phyloP scores from a whole-genome alignment of 2,888 invertebrate genomes.

The Tholera decimalis region DNA sequence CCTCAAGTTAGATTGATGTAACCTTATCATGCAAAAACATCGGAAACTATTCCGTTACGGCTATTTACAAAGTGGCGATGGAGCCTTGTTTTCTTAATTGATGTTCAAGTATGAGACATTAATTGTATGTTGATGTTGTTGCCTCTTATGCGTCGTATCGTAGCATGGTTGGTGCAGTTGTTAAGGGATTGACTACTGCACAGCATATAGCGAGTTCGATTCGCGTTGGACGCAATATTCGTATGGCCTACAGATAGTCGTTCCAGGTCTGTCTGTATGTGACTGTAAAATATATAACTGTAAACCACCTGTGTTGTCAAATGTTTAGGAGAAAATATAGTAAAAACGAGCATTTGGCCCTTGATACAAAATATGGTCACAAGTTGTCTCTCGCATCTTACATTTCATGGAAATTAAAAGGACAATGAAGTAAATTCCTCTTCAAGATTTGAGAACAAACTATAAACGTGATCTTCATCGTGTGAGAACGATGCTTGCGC shows the following conservation, averaged over 20 bases:
- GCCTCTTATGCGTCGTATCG: too few species aligned
- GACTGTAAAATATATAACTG: too few species aligned
- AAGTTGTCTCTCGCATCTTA: not conserved
- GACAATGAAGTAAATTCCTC: conserved; percentile 12
- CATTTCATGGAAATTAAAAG: conserved; percentile 7
- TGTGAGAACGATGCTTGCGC: conserved; percentile 25
- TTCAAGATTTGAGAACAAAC: conserved; percentile 21
- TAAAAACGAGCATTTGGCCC: conserved; percentile 1
- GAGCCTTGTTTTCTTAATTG: conserved; percentile 51
- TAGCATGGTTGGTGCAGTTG: too few species aligned
- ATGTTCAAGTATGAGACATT: conserved; percentile 33
- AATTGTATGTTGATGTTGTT: conserved; percentile 32
- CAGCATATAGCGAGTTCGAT: too few species aligned
- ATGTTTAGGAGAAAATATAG: not conserved
- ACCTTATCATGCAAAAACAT: conserved; percentile 55
- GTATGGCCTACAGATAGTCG: too few species aligned
- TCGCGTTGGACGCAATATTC: too few species aligned
- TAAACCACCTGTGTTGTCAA: conserved; percentile 1
- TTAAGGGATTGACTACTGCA: too few species aligned
- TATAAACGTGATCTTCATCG: conserved; percentile 28
- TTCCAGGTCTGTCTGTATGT: too few species aligned
- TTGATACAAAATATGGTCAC: not conserved
- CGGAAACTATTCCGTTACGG: conserved; percentile 51
- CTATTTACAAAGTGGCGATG: conserved; percentile 48
- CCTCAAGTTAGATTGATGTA: conserved; percentile 58